Conservation (phyloP, 2,888 invertebrate genomes). For the Tolmerus cingulatus region DNA sequence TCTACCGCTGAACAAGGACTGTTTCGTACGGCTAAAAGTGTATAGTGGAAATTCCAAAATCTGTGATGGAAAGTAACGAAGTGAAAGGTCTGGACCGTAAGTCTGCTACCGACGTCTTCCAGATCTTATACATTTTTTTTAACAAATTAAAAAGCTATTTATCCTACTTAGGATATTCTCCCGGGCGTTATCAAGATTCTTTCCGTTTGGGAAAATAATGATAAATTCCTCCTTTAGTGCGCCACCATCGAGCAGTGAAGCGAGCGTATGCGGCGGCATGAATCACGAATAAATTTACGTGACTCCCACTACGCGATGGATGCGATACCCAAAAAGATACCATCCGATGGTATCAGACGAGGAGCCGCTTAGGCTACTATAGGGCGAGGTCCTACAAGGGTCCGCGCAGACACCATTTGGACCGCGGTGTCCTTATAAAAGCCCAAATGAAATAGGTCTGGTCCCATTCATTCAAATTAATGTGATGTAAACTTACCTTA, state of each 20-base stretch:
- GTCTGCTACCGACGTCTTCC: not conserved
- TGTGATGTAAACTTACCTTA: conserved; percentile 57
- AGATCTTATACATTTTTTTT: not conserved
- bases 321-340: conserved; percentile 14
- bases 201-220: conserved; percentile 30
- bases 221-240: conserved; percentile 10
- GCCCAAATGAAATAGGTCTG: conserved; percentile 20
- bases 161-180: conserved; percentile 41
- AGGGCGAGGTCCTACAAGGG: not conserved
- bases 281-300: conserved; percentile 37
- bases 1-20: not conserved
- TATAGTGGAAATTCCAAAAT: not conserved
- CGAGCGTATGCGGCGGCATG: not conserved
- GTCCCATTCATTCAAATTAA: conserved; percentile 46
- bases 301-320: not conserved
- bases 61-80: not conserved
- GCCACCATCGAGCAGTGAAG: not conserved
- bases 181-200: conserved; percentile 38
- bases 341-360: conserved; percentile 14
- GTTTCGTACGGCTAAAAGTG: not conserved
- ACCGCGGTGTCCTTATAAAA: not conserved
- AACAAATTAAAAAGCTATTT: conserved; percentile 45
- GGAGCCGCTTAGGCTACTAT: not conserved
- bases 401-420: not conserved
- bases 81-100: not conserved